These are phyloP conservation scores for Ptyas mucosa DNA, from an alignment of 2,113 vertebrate species.

Conservation along the genomic window DNA sequence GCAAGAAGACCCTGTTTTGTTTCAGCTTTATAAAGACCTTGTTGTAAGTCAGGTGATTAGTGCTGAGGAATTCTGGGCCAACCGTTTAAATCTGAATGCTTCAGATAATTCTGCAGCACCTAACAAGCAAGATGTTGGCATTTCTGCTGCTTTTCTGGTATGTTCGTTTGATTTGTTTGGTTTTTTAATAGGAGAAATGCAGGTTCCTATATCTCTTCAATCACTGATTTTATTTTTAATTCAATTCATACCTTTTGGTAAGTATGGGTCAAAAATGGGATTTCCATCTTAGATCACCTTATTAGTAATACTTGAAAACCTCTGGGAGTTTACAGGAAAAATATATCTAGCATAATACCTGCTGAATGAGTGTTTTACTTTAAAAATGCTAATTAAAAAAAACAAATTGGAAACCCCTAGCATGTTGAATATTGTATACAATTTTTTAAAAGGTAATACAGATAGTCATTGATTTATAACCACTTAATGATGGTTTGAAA, in stretches of 20 bases:
- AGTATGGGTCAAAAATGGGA: not conserved
- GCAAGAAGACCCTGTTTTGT: slow-evolving; percentile 97
- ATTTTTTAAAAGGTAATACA: not conserved
- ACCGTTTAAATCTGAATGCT: slow-evolving; percentile 84
- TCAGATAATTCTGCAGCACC: slow-evolving; percentile 70
- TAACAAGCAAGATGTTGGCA: slow-evolving; percentile 94
- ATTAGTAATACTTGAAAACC: not conserved
- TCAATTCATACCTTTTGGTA: not conserved
- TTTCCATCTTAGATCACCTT: not conserved
- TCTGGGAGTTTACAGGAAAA: not conserved
- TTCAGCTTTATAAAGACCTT: slow-evolving; percentile 98
- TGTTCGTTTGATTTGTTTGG: slow-evolving; percentile 37
- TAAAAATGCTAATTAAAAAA: not conserved
- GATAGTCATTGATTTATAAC: not conserved
- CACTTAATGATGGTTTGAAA: not conserved
- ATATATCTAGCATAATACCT: not conserved
- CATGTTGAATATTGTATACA: not conserved
- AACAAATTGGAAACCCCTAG: not conserved
- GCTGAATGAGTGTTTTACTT: not conserved
- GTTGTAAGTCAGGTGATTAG: slow-evolving; percentile 98
- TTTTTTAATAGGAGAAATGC: not conserved
- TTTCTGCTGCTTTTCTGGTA: slow-evolving; percentile 98
- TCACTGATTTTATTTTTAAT: not conserved
- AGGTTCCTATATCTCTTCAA: not conserved
- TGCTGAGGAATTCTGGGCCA: slow-evolving; percentile 98